A percentile compares a stretch with the other conserved stretches of the same genome.
These are phyloP conservation scores for Caenorhabditis sp. DNA, from an alignment of 2,888 invertebrate species.

Conservation along the genomic window DNA sequence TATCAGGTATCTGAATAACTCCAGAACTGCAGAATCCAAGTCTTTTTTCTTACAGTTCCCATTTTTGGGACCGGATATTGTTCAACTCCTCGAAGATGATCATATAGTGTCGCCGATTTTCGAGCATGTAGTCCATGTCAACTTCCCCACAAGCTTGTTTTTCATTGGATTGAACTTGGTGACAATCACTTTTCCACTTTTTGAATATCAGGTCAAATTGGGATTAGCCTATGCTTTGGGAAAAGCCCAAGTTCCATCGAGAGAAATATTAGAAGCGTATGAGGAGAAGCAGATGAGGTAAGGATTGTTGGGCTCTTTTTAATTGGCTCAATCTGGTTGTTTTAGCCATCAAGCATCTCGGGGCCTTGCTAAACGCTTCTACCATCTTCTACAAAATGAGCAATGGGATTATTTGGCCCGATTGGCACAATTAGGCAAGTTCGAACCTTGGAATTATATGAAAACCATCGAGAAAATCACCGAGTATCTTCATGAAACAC, in stretches of 20 bases:
- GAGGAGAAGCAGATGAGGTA: conserved; percentile 40
- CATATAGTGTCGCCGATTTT: conserved; percentile 71
- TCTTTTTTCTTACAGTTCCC: conserved; percentile 69
- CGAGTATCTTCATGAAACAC: conserved; percentile 30
- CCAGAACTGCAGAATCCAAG: no score
- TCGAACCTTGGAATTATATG: conserved; percentile 36
- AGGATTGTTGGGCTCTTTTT: neutral
- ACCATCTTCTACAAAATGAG: conserved; percentile 48
- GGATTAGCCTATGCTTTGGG: conserved; percentile 42
- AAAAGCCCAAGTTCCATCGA: conserved; percentile 23
- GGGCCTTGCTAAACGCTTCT: conserved; percentile 27
- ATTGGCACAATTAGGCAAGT: conserved; percentile 43
- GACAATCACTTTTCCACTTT: conserved; percentile 57
- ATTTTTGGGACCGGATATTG: conserved; percentile 62
- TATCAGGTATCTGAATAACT: no score
- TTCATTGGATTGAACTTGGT: conserved; percentile 36
- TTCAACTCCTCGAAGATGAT: conserved; percentile 12
- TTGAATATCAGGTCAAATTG: conserved; percentile 58
- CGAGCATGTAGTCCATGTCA: conserved; percentile 82
- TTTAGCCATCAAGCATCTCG: conserved; percentile 33
- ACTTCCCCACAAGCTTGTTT: conserved; percentile 83
- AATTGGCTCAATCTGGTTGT: no score
- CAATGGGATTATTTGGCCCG: conserved; percentile 58
- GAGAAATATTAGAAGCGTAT: conserved; percentile 26
- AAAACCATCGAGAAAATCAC: conserved; percentile 43